Base-by-base conservation (phyloP, 1,140 invertebrate species). In the Ganaspis sp. region DNA sequence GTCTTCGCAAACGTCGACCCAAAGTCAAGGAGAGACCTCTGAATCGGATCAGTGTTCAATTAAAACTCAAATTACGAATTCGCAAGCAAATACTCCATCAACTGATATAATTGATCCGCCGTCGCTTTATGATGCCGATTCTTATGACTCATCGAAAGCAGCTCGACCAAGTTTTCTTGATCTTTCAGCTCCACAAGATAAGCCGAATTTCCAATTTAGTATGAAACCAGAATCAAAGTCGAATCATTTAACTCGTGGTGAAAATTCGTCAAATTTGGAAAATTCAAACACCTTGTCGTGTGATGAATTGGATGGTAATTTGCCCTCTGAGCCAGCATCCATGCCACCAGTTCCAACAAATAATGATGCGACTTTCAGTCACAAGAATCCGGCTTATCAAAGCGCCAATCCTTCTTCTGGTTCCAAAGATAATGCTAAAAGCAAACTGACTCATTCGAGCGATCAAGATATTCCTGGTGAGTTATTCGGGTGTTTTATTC, bases 321-420 rank as follows among this genome's bases (percentile, higher is more conserved):
- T 90, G 71, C 86, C 92, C 45, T 82, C 91, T 38, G 92, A 93
- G 70, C 92, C 92, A 4, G 90, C 89, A 4, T 93, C 92, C 9
- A 93, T 93, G 92, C 93, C 93, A 21, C 92, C 92, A 17, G 84
- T 93, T 9, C 87, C 88, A 4, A 84, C 83, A 38, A 85, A 80
- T 69, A 89, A 91, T n/a, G 89, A 89, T 15, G 83, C 85, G 19
- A 83, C 89, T 9, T 96, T 95, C 86, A 95, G 94, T 81, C 93
- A 95, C 83, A 94, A 94, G 40, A 95, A 94, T 84, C 95, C 95
- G 0, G 92, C 94, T 12, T 95, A 96, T 84, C 94, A 95, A 85
- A 95, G 94, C 76, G 95, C 94, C 4, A 94, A 95, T 88, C 94
- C 93, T 17, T 92, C 92, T 21, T 92, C 89, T 80, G 86, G 79